These are phyloP conservation scores for Graphium colonna DNA, from an alignment of 2,888 invertebrate genomes.

Conservation along the genomic window DNA sequence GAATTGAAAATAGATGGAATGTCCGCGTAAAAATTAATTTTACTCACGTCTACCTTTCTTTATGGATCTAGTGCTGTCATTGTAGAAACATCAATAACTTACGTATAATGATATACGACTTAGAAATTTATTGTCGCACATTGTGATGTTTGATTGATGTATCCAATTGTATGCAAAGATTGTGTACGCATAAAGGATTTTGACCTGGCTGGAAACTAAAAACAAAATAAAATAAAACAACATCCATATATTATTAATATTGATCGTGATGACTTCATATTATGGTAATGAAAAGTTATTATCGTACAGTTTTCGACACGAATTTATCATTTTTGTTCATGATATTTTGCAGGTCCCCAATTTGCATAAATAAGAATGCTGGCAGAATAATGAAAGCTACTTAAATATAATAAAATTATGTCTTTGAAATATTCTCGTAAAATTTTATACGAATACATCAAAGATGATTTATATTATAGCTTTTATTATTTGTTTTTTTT, in stretches of 20 bases:
- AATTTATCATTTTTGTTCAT: slow-evolving; percentile 1
- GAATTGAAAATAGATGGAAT: not conserved
- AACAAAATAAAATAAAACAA: not conserved
- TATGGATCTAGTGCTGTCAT: not conserved
- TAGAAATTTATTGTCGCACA: slow-evolving; percentile 15
- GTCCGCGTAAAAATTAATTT: not conserved
- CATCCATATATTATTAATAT: not conserved
- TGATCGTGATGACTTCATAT: slow-evolving; percentile 14
- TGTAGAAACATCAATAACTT: slow-evolving; percentile 8
- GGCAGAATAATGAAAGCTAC: not conserved
- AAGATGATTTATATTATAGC: too few relatives aligned
- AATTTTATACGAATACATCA: not conserved
- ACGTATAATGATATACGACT: slow-evolving; percentile 8
- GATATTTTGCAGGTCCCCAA: not conserved
- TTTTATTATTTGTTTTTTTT: too few relatives aligned
- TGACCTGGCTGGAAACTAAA: not conserved
- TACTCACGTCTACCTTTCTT: not conserved
- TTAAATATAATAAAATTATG: not conserved
- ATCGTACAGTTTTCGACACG: slow-evolving; percentile 4
- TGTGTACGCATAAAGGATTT: slow-evolving; percentile 3
- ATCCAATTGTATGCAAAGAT: slow-evolving; percentile 19
- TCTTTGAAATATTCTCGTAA: not conserved
- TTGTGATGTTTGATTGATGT: slow-evolving; percentile 17
- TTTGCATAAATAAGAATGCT: slow-evolving; percentile 5
- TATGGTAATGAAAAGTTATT: slow-evolving; percentile 4